A percentile compares a stretch with the other conserved stretches of the same genome.
These are phyloP conservation scores for Todus mexicanus DNA, from an alignment of 2,797 vertebrate species.

Conservation along the genomic window DNA sequence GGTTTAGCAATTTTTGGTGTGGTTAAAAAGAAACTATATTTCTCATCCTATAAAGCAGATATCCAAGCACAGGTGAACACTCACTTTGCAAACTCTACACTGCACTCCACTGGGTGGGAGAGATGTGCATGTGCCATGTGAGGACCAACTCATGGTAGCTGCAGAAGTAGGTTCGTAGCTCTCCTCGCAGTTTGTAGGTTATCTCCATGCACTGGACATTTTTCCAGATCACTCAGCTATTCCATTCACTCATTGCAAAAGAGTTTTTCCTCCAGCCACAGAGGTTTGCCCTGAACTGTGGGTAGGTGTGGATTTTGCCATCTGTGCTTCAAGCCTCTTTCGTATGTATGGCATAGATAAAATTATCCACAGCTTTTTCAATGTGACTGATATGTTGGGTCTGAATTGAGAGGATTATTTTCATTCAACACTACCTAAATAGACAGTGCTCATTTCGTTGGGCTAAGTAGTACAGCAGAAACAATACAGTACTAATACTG, in stretches of 20 bases:
- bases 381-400: constrained; percentile 41
- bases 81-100: not conserved
- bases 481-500: not conserved
- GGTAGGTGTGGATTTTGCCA: constrained; percentile 47
- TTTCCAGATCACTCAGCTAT: constrained; percentile 9
- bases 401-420: constrained; percentile 50
- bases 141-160: not conserved
- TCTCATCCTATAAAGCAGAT: not conserved
- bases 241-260: constrained; percentile 25
- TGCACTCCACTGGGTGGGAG: not conserved
- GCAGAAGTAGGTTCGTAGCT: not conserved
- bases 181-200: not conserved
- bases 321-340: constrained; percentile 46
- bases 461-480: not conserved
- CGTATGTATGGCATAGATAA: not conserved
- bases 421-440: constrained; percentile 48
- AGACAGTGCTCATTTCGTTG: constrained; percentile 10
- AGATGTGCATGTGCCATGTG: accelerated
- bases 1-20: not conserved
- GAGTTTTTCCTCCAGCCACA: constrained; percentile 45
- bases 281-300: constrained; percentile 56
- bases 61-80: not conserved
- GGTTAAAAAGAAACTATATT: not conserved
- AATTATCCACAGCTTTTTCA: constrained; percentile 11
- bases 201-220: not conserved